Base-by-base conservation (phyloP, 2,113 vertebrate species). In the Elachura formosa region DNA sequence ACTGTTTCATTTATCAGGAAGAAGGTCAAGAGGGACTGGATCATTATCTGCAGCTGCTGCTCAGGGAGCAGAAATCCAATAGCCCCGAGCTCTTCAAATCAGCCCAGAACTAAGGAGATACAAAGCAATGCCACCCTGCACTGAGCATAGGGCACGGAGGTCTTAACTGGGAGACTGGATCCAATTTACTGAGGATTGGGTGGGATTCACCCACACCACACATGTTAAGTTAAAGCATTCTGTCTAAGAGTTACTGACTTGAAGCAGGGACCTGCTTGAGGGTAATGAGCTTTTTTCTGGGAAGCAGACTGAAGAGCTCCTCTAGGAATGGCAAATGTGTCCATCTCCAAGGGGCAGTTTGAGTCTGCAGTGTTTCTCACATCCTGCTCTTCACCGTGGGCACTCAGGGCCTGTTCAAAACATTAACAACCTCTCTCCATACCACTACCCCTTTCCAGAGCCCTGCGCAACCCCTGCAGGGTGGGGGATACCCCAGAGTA, bases 1-100 rank as follows among this genome's bases (percentile, higher is more conserved):
- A 22, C 55, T 63, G 67, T 64, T 84, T 67, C 68, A 55, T 92
- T 86, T 86, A 77, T 85, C 72, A 69, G 38, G 40, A 24, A 76
- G 86, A 85, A 96, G 85, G 92, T 95, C 92, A 94, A 63, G 90
- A 94, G 55, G 40, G 79, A 43, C 79, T 94, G n/a, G 61, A 92
- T 93, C 72, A 90, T 95, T 95, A 84, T 89, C 90, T 78, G 59
- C 73, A 76, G 52, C 48, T 87, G 75, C 64, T 85, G 64, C 55
- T 80, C 64, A 69, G 72, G 75, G 68, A 95, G 61, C 59, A 88
- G 69, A 88, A 93, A 94, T 88, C 55, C 5, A 0, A 93, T 67
- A 89, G 83, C 52, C 64, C 40, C 6, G 61, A 88, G 76, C 83
- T 89, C 80, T 94, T 90, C 90, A 93, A 77, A 77, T 63, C 36